These are phyloP conservation scores for Hemibagrus wyckioides DNA, from an alignment of 2,113 vertebrate species.

Conservation along the genomic window DNA sequence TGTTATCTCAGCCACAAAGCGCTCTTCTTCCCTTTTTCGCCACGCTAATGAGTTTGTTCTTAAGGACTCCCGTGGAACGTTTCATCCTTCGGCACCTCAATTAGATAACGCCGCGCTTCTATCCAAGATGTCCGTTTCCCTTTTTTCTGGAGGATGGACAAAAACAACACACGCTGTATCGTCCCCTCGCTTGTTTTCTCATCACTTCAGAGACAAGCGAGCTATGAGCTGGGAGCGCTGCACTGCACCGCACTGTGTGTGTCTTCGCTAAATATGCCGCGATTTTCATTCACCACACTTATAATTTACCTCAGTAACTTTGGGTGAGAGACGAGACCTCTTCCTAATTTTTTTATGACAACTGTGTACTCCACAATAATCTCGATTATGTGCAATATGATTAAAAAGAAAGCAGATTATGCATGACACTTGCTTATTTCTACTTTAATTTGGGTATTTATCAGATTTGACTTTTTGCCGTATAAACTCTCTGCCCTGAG, in stretches of 20 bases:
- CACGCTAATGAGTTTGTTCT: constrained; percentile 77
- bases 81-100: constrained; percentile 50
- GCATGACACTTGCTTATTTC: too few species aligned
- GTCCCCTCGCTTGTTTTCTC: constrained; percentile 40
- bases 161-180: constrained; percentile 20
- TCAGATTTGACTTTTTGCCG: too few species aligned
- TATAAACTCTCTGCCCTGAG: too few species aligned
- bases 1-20: constrained; percentile 62
- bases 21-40: constrained; percentile 60
- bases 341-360: neutral
- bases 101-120: constrained; percentile 54
- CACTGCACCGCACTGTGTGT: neutral
- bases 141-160: neutral
- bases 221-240: neutral
- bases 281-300: constrained; percentile 12
- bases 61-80: constrained; percentile 54
- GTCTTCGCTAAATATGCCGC: constrained; percentile 5
- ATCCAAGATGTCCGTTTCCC: constrained; percentile 51
- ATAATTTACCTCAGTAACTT: neutral
- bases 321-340: neutral
- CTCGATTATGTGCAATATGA: too few species aligned
- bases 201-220: constrained; percentile 35
- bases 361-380: too few species aligned
- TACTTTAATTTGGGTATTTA: too few species aligned
- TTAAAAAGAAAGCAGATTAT: too few species aligned